Evolutionary conservation across 2,113 vertebrate species (phyloP).

Genomic region (Heterocephalus glaber): DNA sequence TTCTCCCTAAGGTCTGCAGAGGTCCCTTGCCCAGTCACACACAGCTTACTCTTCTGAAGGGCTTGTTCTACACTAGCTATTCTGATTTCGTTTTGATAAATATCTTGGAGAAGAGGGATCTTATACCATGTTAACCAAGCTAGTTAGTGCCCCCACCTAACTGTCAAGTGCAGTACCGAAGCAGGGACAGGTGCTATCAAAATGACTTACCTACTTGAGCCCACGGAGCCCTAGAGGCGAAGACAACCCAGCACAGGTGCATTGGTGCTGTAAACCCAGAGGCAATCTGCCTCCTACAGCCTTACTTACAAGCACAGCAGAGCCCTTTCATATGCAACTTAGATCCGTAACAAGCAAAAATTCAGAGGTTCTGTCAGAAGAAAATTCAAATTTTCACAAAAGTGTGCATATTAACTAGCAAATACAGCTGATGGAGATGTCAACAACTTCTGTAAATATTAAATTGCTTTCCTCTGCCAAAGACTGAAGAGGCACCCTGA

Average conservation of each 20-base stretch:
- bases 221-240: too few species aligned
- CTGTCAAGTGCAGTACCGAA: neutral
- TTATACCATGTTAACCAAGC: neutral
- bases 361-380: neutral
- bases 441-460: constrained; percentile 19
- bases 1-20: neutral
- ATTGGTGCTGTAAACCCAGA: neutral
- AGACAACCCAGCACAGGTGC: neutral
- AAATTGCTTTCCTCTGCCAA: constrained; percentile 57
- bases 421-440: neutral
- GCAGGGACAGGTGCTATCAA: neutral
- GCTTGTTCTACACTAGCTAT: neutral
- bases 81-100: neutral
- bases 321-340: neutral
- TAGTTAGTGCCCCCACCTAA: neutral
- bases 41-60: neutral
- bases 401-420: neutral
- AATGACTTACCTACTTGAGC: neutral
- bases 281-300: neutral
- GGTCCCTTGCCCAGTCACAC: neutral
- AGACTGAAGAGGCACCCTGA: constrained; percentile 48
- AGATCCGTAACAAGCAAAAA: neutral
- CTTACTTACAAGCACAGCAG: neutral
- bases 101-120: neutral
- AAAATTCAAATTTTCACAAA: constrained; percentile 31